These are phyloP conservation scores for Tapera naevia DNA, from an alignment of 2,797 vertebrate species.

Conservation along the genomic window DNA sequence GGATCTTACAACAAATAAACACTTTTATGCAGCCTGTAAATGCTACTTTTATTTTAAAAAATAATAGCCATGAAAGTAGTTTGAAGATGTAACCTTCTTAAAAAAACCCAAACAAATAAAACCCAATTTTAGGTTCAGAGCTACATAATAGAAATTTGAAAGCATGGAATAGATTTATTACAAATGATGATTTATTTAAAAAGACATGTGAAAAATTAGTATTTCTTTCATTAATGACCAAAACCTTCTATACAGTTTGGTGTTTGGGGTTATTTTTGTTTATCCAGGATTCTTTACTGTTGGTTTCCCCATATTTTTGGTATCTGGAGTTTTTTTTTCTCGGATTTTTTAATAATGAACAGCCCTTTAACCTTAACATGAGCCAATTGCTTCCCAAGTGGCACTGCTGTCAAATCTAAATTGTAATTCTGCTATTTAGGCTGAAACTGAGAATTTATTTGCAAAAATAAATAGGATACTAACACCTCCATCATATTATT, in stretches of 20 bases:
- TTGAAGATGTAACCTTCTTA: background rate
- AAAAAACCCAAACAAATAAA: background rate
- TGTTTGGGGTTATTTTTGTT: rapidly evolving
- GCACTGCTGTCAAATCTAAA: background rate
- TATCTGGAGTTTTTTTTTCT: background rate
- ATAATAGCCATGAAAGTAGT: background rate
- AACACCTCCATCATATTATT: background rate
- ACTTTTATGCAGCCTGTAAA: background rate
- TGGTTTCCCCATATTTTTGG: background rate
- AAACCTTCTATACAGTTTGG: background rate
- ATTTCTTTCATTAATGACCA: background rate
- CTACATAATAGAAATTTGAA: background rate
- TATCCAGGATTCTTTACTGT: background rate
- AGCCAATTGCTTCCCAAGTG: background rate
- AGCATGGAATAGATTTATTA: background rate
- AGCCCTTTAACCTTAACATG: background rate
- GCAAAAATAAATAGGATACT: background rate
- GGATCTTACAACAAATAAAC: background rate
- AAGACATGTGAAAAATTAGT: background rate
- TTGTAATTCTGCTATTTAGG: background rate
- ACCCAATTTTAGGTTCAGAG: background rate
- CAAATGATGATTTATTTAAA: background rate
- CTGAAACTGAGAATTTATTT: background rate
- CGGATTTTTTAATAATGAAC: background rate
- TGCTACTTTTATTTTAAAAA: background rate